Evolutionary conservation across 2,888 invertebrate species (phyloP).

Genomic region (Acanthosepion esculentum): DNA sequence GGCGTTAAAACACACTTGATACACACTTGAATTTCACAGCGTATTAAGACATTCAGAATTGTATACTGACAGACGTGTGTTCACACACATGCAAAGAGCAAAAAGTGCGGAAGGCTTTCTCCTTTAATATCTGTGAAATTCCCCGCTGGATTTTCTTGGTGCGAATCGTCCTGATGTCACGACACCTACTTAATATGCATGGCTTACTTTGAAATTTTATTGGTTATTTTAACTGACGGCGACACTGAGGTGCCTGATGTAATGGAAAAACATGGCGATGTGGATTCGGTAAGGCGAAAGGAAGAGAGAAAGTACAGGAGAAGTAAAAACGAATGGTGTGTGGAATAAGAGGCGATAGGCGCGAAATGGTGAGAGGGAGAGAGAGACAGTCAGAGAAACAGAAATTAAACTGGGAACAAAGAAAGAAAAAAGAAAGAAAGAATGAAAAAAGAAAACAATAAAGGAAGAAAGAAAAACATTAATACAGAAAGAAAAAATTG

Average conservation of each 20-base stretch:
- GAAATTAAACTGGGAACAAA: not conserved
- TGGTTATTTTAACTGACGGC: conserved; percentile 33
- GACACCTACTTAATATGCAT: conserved; percentile 22
- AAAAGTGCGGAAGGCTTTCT: conserved; percentile 5
- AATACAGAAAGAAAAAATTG: no score
- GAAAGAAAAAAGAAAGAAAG: no score
- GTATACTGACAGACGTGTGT: not conserved
- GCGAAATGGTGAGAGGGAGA: not conserved
- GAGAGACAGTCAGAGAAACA: not conserved
- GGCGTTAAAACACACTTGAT: not conserved
- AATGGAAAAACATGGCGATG: not conserved
- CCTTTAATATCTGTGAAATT: conserved; percentile 33
- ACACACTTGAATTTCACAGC: not conserved
- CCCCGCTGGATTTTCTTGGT: not conserved
- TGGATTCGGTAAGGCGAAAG: not conserved
- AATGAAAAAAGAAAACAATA: no score
- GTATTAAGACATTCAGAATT: not conserved
- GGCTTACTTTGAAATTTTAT: conserved; percentile 33
- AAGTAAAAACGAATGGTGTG: not conserved
- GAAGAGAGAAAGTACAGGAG: not conserved
- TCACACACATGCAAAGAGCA: not conserved
- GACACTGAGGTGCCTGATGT: not conserved
- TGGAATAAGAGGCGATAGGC: not conserved
- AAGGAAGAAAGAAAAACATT: no score
- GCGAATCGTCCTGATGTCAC: not conserved